phyloP scores from a whole-genome alignment of 2,113 vertebrate species.

The Chaetura pelagica region DNA sequence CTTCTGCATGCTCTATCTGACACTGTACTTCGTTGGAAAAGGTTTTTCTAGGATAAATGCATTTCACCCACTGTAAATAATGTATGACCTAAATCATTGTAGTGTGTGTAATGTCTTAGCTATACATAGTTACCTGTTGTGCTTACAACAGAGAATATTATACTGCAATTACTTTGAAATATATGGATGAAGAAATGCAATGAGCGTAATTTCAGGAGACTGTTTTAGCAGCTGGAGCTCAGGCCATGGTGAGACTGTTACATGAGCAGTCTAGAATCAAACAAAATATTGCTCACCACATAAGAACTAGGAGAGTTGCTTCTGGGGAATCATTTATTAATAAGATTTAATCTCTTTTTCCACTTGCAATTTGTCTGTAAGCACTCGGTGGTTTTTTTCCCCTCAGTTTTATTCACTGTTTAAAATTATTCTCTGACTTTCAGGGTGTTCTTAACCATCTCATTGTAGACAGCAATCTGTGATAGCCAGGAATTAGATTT shows the following conservation, averaged over 20 bases:
- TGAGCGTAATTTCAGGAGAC: constrained; percentile 2
- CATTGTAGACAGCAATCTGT: not conserved
- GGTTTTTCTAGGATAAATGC: not conserved
- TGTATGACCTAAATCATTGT: not conserved
- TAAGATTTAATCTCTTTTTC: not conserved
- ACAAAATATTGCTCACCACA: not conserved
- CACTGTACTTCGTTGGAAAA: not conserved
- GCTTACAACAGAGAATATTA: constrained; percentile 18
- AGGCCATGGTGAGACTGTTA: not conserved
- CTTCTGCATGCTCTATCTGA: not conserved
- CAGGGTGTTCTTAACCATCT: not conserved
- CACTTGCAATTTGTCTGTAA: constrained; percentile 25
- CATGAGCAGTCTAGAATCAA: not conserved
- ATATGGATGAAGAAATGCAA: not conserved
- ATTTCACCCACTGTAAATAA: not conserved
- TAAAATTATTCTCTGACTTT: constrained; percentile 18
- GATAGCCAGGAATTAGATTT: not conserved
- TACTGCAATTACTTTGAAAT: constrained; percentile 43
- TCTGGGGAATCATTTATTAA: constrained; percentile 22
- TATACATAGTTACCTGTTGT: not conserved
- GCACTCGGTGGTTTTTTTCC: not conserved
- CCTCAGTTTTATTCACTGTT: not conserved
- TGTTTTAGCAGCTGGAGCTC: constrained; percentile 17
- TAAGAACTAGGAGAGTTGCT: not conserved
- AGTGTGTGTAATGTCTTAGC: not conserved